Conservation (phyloP, 2,113 vertebrate species). For the Puntigrus tetrazona region DNA sequence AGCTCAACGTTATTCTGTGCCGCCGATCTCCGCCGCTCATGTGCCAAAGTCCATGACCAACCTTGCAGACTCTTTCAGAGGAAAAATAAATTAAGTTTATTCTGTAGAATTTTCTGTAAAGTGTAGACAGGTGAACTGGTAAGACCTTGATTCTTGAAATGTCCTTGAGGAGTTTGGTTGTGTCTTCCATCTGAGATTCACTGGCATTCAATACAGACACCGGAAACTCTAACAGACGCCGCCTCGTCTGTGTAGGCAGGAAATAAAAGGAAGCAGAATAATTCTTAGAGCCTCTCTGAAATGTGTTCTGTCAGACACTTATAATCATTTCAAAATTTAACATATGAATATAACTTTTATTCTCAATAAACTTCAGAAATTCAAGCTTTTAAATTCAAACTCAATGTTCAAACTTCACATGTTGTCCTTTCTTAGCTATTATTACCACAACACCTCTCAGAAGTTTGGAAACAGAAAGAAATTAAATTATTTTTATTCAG, state of each 20-base stretch:
- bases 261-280: not conserved
- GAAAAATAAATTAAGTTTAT: too few relatives aligned
- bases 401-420: too few relatives aligned
- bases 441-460: not conserved
- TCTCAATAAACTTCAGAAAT: not conserved
- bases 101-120: not conserved
- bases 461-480: not conserved
- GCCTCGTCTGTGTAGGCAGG: constrained; percentile 50
- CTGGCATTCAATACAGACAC: constrained; percentile 73
- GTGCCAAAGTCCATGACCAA: constrained; percentile 72
- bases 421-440: not conserved
- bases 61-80: constrained; percentile 55
- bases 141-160: constrained; percentile 81
- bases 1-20: constrained; percentile 61
- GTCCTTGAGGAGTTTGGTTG: constrained; percentile 70
- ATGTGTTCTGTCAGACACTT: not conserved
- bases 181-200: constrained; percentile 64
- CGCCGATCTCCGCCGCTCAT: constrained; percentile 64
- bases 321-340: not conserved
- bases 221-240: constrained; percentile 69
- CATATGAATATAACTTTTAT: not conserved
- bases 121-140: not conserved
- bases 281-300: not conserved
- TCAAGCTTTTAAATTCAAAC: too few relatives aligned
- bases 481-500: too few relatives aligned